phyloP scores from a whole-genome alignment of 92 coral and sea anemone genomes.

The Chrysogorgia sp. region DNA sequence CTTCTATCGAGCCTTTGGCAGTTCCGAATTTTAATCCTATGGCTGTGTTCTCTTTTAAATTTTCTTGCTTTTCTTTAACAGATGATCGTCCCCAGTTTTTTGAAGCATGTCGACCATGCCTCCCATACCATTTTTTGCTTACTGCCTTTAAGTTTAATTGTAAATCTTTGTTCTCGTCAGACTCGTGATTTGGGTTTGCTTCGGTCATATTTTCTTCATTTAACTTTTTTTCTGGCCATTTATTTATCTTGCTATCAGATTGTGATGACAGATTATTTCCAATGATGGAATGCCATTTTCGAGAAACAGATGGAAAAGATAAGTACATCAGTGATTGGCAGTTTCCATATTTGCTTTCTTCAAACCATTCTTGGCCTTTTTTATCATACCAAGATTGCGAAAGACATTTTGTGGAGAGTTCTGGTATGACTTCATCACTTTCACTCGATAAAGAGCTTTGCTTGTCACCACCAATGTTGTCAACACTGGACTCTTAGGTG shows the following conservation, averaged over 20 bases:
- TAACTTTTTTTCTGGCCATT: neutral
- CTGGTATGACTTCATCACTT: too few relatives aligned
- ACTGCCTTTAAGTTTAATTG: neutral
- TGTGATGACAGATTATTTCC: neutral
- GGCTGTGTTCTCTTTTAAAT: neutral
- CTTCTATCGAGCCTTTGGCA: constrained; percentile 16
- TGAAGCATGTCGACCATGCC: too few relatives aligned
- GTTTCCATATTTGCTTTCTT: too few relatives aligned
- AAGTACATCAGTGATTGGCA: neutral
- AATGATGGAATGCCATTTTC: constrained; percentile 8
- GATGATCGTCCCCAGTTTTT: constrained; percentile 41
- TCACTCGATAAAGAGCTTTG: too few relatives aligned
- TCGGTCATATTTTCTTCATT: neutral
- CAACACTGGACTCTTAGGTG: too few relatives aligned
- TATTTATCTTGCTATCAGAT: too few relatives aligned
- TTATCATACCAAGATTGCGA: too few relatives aligned
- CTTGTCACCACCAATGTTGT: too few relatives aligned
- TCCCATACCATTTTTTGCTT: too few relatives aligned
- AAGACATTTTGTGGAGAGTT: too few relatives aligned
- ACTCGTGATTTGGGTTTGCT: neutral
- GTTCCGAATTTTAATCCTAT: too few relatives aligned
- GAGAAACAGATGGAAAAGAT: neutral
- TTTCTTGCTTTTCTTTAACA: constrained; percentile 10
- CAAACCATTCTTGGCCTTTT: too few relatives aligned
- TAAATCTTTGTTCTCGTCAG: constrained; percentile 7